phyloP scores from a whole-genome alignment of 2,888 invertebrate genomes.

The Cryptophagus acutangulus region DNA sequence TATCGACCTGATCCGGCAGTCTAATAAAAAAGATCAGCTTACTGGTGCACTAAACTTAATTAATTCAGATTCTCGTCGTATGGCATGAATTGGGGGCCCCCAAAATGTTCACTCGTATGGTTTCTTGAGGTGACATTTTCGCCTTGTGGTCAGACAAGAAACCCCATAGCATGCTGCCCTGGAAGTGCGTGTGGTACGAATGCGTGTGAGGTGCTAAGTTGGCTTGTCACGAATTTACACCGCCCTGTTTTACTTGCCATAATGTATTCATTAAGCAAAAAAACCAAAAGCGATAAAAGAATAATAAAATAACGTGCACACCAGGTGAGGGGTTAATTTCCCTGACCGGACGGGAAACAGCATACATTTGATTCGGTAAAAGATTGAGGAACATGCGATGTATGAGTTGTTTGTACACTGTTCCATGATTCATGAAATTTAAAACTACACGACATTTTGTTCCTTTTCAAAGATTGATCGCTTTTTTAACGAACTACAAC shows the following conservation, averaged over 20 bases:
- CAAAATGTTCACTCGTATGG: constrained; percentile 1
- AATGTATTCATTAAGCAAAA: constrained; percentile 11
- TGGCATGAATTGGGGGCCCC: too few relatives aligned
- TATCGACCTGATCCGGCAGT: too few relatives aligned
- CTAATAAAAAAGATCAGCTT: too few relatives aligned
- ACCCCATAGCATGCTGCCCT: too few relatives aligned
- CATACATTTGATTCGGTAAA: constrained; percentile 5
- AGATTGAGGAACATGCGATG: constrained; percentile 7
- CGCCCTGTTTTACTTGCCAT: constrained; percentile 10
- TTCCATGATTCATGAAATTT: constrained; percentile 4
- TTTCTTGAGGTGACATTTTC: neutral
- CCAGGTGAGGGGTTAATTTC: neutral
- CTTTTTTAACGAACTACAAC: too few relatives aligned
- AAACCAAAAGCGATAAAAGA: constrained; percentile 6
- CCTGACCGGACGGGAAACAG: constrained; percentile 2
- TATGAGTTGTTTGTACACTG: constrained; percentile 1
- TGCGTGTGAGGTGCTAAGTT: constrained; percentile 12
- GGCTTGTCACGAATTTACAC: constrained; percentile 10
- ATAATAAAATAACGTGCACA: constrained; percentile 7
- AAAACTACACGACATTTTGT: constrained; percentile 2
- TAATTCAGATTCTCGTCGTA: too few relatives aligned
- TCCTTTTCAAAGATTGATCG: neutral
- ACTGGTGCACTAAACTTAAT: too few relatives aligned
- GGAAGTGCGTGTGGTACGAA: constrained; percentile 6
- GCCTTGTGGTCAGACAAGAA: constrained; percentile 10